Conservation (phyloP, 2,113 vertebrate species). For the Anser cygnoides region DNA sequence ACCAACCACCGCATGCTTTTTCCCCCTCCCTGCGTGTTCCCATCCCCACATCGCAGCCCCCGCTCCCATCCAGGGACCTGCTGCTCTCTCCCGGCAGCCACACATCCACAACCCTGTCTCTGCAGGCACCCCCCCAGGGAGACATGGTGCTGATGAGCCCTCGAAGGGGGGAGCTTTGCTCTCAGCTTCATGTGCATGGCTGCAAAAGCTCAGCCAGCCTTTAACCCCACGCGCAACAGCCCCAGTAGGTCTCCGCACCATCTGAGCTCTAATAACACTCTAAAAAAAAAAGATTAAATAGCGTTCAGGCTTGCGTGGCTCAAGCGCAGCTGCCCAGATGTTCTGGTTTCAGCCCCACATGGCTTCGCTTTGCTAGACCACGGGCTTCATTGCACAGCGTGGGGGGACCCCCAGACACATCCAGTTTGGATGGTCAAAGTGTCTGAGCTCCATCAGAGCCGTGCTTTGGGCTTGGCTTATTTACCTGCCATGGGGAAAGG, state of each 20-base stretch:
- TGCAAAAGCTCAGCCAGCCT: not conserved
- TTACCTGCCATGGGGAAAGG: not conserved
- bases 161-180: not conserved
- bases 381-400: not conserved
- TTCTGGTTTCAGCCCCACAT: not conserved
- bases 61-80: not conserved
- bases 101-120: not conserved
- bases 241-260: not conserved
- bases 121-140: not conserved
- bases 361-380: not conserved
- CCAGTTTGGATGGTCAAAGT: not conserved
- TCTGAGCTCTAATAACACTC: not conserved
- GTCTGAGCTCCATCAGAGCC: not conserved
- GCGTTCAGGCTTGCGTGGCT: not conserved
- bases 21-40: not conserved
- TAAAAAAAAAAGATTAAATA: not conserved
- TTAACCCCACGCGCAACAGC: not conserved
- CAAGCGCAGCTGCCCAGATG: not conserved
- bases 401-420: not conserved
- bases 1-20: not conserved
- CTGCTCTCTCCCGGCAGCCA: not conserved
- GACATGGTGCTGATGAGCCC: not conserved
- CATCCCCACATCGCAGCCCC: not conserved
- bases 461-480: rapidly evolving
- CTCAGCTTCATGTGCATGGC: not conserved